Conservation (phyloP, 2,888 invertebrate species). For the Ormyrus labotus region DNA sequence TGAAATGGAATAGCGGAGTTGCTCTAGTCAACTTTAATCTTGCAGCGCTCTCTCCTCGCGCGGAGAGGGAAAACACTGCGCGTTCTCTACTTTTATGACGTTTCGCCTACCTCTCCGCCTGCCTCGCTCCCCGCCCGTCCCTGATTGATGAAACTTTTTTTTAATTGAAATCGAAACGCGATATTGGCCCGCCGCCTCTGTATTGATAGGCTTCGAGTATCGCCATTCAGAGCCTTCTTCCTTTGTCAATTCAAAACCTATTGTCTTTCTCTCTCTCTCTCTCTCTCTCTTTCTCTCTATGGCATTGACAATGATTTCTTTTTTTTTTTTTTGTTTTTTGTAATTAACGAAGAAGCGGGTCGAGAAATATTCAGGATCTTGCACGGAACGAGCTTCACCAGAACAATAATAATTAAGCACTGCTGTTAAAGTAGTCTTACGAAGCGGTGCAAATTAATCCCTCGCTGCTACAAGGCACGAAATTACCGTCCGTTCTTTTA, state of each 20-base stretch:
- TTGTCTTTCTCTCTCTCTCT: slow-evolving; percentile 11
- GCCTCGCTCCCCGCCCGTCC: not conserved
- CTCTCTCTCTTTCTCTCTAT: not conserved
- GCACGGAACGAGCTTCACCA: too few relatives aligned
- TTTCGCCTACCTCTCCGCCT: slow-evolving; percentile 11
- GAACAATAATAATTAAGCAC: too few relatives aligned
- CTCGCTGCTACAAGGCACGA: not conserved
- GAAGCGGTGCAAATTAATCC: too few relatives aligned
- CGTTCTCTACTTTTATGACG: slow-evolving; percentile 46
- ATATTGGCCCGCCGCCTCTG: slow-evolving; percentile 22
- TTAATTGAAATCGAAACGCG: slow-evolving; percentile 51
- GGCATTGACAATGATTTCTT: too few relatives aligned
- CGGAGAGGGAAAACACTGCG: slow-evolving; percentile 26
- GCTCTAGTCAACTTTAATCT: slow-evolving; percentile 63
- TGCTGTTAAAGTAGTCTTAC: too few relatives aligned
- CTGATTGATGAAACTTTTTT: slow-evolving; percentile 53
- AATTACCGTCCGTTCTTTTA: not conserved
- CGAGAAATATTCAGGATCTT: too few relatives aligned
- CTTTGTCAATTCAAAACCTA: slow-evolving; percentile 21
- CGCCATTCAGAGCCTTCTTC: slow-evolving; percentile 1
- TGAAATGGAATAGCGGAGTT: slow-evolving; percentile 68
- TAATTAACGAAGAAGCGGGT: too few relatives aligned
- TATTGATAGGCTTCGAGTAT: not conserved
- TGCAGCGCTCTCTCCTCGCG: slow-evolving; percentile 48
- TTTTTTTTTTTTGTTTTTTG: too few relatives aligned